These are phyloP conservation scores for Neoniphon sammara DNA, from an alignment of 2,797 vertebrate genomes.

Conservation along the genomic window DNA sequence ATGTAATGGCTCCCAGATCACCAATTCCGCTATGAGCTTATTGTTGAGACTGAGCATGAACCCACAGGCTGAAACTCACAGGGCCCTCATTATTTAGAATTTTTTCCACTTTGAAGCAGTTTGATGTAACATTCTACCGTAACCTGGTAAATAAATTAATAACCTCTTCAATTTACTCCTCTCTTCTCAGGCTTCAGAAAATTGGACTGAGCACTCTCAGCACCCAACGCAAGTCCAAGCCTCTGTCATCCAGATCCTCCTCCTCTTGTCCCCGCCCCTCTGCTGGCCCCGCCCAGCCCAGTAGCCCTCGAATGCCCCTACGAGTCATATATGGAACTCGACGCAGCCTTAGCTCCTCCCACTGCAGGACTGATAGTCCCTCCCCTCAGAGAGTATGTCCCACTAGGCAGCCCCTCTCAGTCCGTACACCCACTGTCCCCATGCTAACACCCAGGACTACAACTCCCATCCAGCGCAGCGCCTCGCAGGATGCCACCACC, in stretches of 20 bases:
- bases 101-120: neutral
- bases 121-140: neutral
- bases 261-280: constrained; percentile 72
- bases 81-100: too few species aligned
- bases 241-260: constrained; percentile 69
- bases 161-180: constrained; percentile 10
- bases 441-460: constrained; percentile 74
- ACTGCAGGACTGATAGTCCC: constrained; percentile 89
- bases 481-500: constrained; percentile 69
- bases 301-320: constrained; percentile 80
- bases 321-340: constrained; percentile 79
- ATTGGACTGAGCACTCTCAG: constrained; percentile 56
- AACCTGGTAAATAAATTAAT: neutral
- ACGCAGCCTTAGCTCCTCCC: constrained; percentile 88
- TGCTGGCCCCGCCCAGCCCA: constrained; percentile 61
- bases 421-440: constrained; percentile 76
- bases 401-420: constrained; percentile 75
- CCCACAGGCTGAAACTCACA: too few species aligned
- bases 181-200: constrained; percentile 83
- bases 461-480: constrained; percentile 70
- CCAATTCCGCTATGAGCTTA: too few species aligned
- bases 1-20: too few species aligned
- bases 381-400: constrained; percentile 88
- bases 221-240: constrained; percentile 75
- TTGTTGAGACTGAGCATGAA: too few species aligned